A percentile compares a stretch with the other conserved stretches of the same genome.
These are phyloP conservation scores for Catagonus wagneri DNA, from an alignment of 2,113 vertebrate genomes.

Conservation along the genomic window DNA sequence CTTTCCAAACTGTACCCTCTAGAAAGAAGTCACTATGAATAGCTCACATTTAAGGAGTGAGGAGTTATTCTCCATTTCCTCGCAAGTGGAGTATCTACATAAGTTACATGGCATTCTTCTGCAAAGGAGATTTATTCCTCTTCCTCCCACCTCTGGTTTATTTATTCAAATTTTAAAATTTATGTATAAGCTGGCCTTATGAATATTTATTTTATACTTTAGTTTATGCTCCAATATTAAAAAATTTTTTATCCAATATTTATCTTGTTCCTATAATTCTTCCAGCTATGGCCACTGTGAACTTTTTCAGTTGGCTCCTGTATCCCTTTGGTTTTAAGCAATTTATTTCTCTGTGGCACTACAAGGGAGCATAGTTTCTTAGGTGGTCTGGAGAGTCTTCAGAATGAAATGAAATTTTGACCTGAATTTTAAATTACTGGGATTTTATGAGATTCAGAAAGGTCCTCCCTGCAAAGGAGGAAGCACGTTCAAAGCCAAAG, in stretches of 20 bases:
- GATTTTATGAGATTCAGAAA: background rate
- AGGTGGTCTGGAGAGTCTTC: background rate
- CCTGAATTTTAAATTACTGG: background rate
- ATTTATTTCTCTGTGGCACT: background rate
- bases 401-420: constrained; percentile 13
- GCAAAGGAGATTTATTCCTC: background rate
- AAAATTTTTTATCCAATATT: background rate
- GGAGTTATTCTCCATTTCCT: background rate
- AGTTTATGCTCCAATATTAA: background rate
- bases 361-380: background rate
- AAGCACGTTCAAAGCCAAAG: background rate
- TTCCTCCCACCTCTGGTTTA: background rate
- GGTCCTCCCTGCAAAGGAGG: background rate
- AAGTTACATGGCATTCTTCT: background rate
- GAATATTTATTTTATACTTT: background rate
- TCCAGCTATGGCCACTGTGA: background rate
- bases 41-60: background rate
- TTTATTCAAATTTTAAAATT: background rate
- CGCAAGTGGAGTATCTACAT: background rate
- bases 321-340: background rate
- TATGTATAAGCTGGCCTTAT: background rate
- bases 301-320: background rate
- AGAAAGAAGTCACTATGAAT: background rate
- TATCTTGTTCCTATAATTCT: background rate
- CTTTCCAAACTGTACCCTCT: background rate